Percentiles rank a stretch among this genome's conserved stretches.
These are phyloP conservation scores for Margaritifera margaritifera DNA, from an alignment of 2,888 invertebrate genomes.

Conservation along the genomic window DNA sequence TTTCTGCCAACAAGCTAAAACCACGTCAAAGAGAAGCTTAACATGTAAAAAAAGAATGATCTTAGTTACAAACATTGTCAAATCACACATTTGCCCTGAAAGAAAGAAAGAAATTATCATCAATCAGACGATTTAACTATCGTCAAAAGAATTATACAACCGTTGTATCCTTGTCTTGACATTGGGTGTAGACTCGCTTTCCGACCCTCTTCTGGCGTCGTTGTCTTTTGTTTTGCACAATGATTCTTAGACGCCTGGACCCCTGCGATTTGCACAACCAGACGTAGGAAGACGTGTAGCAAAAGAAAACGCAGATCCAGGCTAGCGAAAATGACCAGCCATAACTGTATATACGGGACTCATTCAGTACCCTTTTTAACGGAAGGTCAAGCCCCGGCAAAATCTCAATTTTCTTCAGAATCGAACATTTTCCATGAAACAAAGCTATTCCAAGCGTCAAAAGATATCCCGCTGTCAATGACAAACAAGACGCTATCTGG, in stretches of 20 bases:
- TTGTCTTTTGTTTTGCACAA: too few relatives aligned
- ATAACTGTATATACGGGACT: constrained; percentile 47
- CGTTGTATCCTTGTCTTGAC: too few relatives aligned
- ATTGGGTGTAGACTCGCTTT: too few relatives aligned
- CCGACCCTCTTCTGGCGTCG: too few relatives aligned
- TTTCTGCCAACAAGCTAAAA: too few relatives aligned
- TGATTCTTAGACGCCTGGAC: not conserved
- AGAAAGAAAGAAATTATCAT: too few relatives aligned
- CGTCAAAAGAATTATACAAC: too few relatives aligned
- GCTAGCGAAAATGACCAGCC: constrained; percentile 67
- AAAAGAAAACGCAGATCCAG: constrained; percentile 65
- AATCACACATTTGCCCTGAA: too few relatives aligned
- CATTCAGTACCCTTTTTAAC: constrained; percentile 50
- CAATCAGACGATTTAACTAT: too few relatives aligned
- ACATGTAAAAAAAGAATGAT: too few relatives aligned
- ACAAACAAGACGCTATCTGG: constrained; percentile 34
- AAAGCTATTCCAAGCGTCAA: constrained; percentile 58
- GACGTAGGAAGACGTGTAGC: constrained; percentile 56
- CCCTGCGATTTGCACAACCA: constrained; percentile 61
- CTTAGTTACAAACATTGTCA: too few relatives aligned
- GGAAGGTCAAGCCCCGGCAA: constrained; percentile 50
- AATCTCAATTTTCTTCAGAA: constrained; percentile 52
- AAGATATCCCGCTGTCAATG: constrained; percentile 48
- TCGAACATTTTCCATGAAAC: constrained; percentile 63
- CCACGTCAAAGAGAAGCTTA: too few relatives aligned